Evolutionary conservation across 2,888 invertebrate genomes (phyloP).

Genomic region (Pimpla rufipes): DNA sequence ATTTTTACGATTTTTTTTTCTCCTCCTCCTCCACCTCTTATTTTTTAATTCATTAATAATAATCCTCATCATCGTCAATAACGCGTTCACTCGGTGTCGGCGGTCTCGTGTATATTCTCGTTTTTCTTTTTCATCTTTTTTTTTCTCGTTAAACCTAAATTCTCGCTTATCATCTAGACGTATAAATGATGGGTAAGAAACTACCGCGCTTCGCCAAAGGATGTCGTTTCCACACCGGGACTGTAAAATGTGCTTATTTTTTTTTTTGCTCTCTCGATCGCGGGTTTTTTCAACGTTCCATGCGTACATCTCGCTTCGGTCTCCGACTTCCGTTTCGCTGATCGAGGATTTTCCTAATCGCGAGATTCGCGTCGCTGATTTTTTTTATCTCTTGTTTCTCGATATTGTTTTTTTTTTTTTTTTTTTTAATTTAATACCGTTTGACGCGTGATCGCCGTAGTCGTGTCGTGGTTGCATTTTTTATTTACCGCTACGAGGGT

Average conservation of each 20-base stretch:
- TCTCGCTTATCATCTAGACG: conserved; percentile 83
- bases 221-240: conserved; percentile 81
- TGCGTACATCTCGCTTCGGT: conserved; percentile 59
- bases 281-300: conserved; percentile 49
- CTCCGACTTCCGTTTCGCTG: conserved; percentile 64
- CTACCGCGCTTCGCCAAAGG: conserved; percentile 83
- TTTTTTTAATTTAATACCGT: not conserved
- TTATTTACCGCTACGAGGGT: conserved; percentile 64
- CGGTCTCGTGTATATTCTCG: conserved; percentile 64
- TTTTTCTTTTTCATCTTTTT: too few species aligned
- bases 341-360: conserved; percentile 53
- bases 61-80: conserved; percentile 76
- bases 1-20: conserved; percentile 48
- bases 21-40: conserved; percentile 61
- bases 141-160: conserved; percentile 77
- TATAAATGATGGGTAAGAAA: conserved; percentile 85
- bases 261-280: too few species aligned
- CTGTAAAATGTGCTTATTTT: conserved; percentile 69
- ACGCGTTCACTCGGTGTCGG: conserved; percentile 71
- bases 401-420: not conserved
- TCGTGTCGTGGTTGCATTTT: conserved; percentile 31
- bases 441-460: too few species aligned
- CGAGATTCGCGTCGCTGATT: conserved; percentile 58
- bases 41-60: conserved; percentile 74
- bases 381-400: conserved; percentile 14